Base-by-base conservation (phyloP, 2,888 invertebrate species). In the Sinelater perroti region DNA sequence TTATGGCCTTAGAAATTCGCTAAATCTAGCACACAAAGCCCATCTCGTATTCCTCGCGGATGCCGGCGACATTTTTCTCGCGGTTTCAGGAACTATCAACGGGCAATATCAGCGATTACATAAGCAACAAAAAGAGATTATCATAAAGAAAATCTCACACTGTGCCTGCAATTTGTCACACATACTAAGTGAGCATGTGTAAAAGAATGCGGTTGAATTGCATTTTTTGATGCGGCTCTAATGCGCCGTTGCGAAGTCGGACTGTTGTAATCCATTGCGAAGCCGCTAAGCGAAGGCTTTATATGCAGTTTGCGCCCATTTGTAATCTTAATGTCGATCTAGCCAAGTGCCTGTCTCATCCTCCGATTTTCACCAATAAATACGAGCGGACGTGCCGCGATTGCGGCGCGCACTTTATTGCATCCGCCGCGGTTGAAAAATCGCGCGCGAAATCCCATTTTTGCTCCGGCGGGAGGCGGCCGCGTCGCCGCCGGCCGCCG, bases 161-260 rank as follows among this genome's bases (percentile, higher is more conserved):
- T 68, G 67, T 65, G 61, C 56, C 60, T 56, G 69, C 71, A 72
- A 72, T 72, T 72, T 72, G 72, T 72, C 72, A 67, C 72, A 71
- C 70, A 71, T 71, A 70, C 71, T 70, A 70, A 71, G 71, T 64
- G 67, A 67, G 67, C 67, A 69, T 68, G 68, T 70, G 69, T 70
- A 68, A 68, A 70, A 71, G 72, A 72, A 72, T 72, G 70, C 66
- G 62, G 70, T 67, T 66, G 67, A 69, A 69, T 71, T 61, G 64
- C 63, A 67, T 65, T 70, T 70, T 69, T 70, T 67, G 60, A n/a
- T 56, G 57, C 53, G 54, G 65, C 66, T 66, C 67, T 60, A 67
- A 69, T 66, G 62, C 60, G 63, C 64, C 65, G 65, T 63, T 61
- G 57, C 62, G 60, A 53, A 63, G 51, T 62, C 60, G 59, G 60